phyloP scores from a whole-genome alignment of 2,797 vertebrate genomes.

The Myioborus melanocephalus region DNA sequence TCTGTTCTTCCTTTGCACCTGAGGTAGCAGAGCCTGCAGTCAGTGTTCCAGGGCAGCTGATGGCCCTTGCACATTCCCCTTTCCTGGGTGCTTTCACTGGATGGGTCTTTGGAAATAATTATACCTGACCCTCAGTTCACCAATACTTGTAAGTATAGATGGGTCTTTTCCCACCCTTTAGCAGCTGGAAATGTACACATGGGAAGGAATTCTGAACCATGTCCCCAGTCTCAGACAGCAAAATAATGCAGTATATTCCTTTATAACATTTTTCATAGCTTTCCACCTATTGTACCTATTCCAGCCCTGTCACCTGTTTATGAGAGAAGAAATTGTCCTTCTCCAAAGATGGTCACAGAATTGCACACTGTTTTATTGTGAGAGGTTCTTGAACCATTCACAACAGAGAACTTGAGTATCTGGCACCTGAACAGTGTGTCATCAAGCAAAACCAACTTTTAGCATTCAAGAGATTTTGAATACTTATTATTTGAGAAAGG shows the following conservation, averaged over 20 bases:
- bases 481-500: background rate
- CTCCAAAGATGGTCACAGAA: background rate
- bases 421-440: background rate
- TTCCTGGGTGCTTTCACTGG: background rate
- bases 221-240: background rate
- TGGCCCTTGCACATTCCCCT: background rate
- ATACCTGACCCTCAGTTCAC: background rate
- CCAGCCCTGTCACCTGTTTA: background rate
- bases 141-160: background rate
- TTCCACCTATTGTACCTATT: background rate
- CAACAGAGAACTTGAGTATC: background rate
- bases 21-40: background rate
- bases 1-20: background rate
- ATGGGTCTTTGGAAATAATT: background rate
- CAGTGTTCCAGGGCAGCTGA: background rate
- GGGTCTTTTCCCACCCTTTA: background rate
- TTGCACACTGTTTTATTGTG: background rate
- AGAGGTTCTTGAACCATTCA: background rate
- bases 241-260: background rate
- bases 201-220: background rate
- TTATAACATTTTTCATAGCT: background rate
- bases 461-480: background rate
- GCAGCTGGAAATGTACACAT: background rate
- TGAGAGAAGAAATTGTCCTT: background rate
- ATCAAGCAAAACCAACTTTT: background rate